Evolutionary conservation across 2,888 invertebrate genomes (phyloP).

Genomic region (Allolobophora icterica): DNA sequence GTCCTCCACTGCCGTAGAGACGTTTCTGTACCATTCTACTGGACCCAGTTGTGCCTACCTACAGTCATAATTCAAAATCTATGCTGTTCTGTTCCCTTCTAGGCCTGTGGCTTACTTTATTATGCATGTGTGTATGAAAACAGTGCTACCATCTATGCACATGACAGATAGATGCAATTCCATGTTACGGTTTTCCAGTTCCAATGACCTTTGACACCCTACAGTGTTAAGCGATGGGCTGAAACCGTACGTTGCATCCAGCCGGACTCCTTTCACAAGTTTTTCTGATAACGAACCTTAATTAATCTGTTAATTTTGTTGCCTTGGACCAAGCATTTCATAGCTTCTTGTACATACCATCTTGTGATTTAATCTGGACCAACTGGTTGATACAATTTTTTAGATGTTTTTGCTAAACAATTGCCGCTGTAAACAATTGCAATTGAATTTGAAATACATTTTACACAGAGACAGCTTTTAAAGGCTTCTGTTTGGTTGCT

Average conservation of each 20-base stretch:
- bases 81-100: not conserved
- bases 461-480: not conserved
- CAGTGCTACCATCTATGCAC: not conserved
- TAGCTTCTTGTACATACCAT: too few relatives aligned
- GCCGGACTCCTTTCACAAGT: not conserved
- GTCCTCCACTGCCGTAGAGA: not conserved
- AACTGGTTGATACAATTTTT: not conserved
- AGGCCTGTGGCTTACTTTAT: not conserved
- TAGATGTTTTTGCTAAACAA: not conserved
- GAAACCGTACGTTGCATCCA: not conserved
- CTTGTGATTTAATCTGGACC: not conserved
- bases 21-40: not conserved
- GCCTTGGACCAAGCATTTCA: not conserved
- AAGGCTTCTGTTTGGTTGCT: not conserved
- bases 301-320: not conserved
- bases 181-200: not conserved
- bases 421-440: not conserved
- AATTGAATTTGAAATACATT: not conserved
- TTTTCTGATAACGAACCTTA: not conserved
- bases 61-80: not conserved
- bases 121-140: not conserved
- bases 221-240: not conserved
- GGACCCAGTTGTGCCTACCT: not conserved
- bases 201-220: not conserved
- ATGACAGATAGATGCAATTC: conserved; percentile 3